phyloP scores from a whole-genome alignment of 2,797 vertebrate species.

The Danio jaintianensis region DNA sequence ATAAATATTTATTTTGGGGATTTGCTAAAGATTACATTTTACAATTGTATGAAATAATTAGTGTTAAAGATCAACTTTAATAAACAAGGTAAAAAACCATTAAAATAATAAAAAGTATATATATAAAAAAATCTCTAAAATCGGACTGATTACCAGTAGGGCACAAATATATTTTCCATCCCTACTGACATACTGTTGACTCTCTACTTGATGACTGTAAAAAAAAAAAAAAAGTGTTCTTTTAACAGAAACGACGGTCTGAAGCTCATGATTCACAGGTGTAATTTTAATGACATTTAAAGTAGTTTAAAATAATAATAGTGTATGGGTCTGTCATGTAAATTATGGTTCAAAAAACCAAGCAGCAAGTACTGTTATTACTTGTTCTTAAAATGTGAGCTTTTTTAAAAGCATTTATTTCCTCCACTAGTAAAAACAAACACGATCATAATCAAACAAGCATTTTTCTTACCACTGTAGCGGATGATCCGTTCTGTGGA shows the following conservation, averaged over 20 bases:
- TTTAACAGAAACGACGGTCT: no score
- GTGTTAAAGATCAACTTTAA: background rate
- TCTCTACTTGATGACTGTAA: background rate
- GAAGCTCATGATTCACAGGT: no score
- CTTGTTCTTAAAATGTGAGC: no score
- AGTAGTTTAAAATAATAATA: no score
- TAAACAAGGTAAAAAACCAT: background rate
- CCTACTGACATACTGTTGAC: background rate
- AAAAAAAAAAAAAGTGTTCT: no score
- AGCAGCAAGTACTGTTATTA: no score
- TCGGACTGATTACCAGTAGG: background rate
- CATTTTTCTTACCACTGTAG: slow-evolving; percentile 29
- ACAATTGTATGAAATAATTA: background rate
- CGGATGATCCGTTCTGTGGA: slow-evolving; percentile 80
- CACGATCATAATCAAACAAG: background rate
- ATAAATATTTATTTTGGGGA: no score
- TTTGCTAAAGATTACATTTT: background rate
- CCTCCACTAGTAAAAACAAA: background rate
- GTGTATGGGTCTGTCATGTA: no score
- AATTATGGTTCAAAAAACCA: no score
- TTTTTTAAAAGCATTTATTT: no score
- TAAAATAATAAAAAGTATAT: background rate
- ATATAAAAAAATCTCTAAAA: background rate
- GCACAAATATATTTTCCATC: background rate
- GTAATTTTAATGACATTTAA: no score